phyloP scores from a whole-genome alignment of 1,140 invertebrate species.

The Cyphomyrmex costatus region DNA sequence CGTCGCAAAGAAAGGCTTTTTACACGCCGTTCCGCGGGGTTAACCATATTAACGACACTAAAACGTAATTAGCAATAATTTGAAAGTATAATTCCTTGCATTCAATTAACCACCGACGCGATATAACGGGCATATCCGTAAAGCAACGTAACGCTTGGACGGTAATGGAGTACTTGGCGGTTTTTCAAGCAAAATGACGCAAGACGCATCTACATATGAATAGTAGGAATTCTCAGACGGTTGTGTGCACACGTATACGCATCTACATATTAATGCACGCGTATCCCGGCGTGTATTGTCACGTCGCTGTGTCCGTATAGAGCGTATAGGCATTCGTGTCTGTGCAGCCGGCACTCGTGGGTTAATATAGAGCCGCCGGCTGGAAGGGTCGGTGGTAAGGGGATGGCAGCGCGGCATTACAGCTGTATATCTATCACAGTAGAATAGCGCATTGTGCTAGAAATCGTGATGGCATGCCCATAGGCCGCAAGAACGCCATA shows the following conservation, averaged over 20 bases:
- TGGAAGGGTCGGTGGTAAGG: slow-evolving; percentile 40
- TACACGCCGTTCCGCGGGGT: slow-evolving; percentile 27
- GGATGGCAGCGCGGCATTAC: slow-evolving; percentile 72
- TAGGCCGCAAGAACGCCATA: slow-evolving; percentile 72
- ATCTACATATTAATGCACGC: slow-evolving; percentile 73
- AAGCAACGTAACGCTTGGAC: slow-evolving; percentile 38
- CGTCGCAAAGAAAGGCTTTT: slow-evolving; percentile 30
- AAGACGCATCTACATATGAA: slow-evolving; percentile 68
- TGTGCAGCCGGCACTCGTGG: slow-evolving; percentile 64
- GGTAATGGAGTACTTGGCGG: slow-evolving; percentile 53
- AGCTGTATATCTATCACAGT: slow-evolving; percentile 80
- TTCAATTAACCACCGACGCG: slow-evolving; percentile 54
- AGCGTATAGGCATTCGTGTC: slow-evolving; percentile 58
- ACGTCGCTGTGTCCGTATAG: slow-evolving; percentile 60
- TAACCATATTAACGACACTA: slow-evolving; percentile 44
- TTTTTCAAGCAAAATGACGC: slow-evolving; percentile 47
- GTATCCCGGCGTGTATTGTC: slow-evolving; percentile 66
- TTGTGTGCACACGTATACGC: slow-evolving; percentile 1
- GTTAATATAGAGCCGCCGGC: slow-evolving; percentile 75
- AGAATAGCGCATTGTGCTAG: slow-evolving; percentile 81
- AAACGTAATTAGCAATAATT: slow-evolving; percentile 62
- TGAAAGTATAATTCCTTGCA: slow-evolving; percentile 52
- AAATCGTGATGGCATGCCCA: slow-evolving; percentile 81
- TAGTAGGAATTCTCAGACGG: slow-evolving; percentile 50
- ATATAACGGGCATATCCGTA: slow-evolving; percentile 35